These are phyloP conservation scores for Tetranychus cinnabarinus DNA, from an alignment of 1,140 invertebrate species.

Conservation along the genomic window DNA sequence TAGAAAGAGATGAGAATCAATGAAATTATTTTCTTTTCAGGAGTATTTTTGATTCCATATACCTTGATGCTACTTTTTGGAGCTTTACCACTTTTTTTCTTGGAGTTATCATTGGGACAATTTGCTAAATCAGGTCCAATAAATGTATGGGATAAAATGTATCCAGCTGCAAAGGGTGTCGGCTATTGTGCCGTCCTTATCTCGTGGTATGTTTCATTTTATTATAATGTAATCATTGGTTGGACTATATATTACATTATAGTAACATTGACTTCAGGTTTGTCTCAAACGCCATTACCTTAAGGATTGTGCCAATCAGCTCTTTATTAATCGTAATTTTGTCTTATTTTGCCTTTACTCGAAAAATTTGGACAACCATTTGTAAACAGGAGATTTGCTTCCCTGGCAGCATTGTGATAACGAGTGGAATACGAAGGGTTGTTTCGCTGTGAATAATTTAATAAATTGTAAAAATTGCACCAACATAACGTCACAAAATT, in stretches of 20 bases:
- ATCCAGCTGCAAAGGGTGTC: slow-evolving; percentile 26
- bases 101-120: slow-evolving; percentile 31
- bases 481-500: slow-evolving; percentile 6
- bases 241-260: slow-evolving; percentile 28
- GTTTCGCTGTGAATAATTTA: slow-evolving; percentile 12
- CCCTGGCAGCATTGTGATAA: slow-evolving; percentile 28
- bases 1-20: no score
- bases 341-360: background rate
- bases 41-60: slow-evolving; percentile 34
- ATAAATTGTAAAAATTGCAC: slow-evolving; percentile 8
- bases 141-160: slow-evolving; percentile 24
- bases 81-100: slow-evolving; percentile 33
- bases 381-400: slow-evolving; percentile 14
- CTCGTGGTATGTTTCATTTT: slow-evolving; percentile 28
- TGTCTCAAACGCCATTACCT: background rate
- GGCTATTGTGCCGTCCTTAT: slow-evolving; percentile 32
- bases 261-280: slow-evolving; percentile 20
- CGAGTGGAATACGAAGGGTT: slow-evolving; percentile 25
- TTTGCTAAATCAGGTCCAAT: slow-evolving; percentile 21
- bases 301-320: background rate
- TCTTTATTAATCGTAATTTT: background rate
- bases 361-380: background rate
- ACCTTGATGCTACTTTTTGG: slow-evolving; percentile 28
- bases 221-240: slow-evolving; percentile 30
- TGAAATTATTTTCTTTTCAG: slow-evolving; percentile 16